Conservation (phyloP, 2,797 vertebrate genomes). For the Cossypha heuglini region DNA sequence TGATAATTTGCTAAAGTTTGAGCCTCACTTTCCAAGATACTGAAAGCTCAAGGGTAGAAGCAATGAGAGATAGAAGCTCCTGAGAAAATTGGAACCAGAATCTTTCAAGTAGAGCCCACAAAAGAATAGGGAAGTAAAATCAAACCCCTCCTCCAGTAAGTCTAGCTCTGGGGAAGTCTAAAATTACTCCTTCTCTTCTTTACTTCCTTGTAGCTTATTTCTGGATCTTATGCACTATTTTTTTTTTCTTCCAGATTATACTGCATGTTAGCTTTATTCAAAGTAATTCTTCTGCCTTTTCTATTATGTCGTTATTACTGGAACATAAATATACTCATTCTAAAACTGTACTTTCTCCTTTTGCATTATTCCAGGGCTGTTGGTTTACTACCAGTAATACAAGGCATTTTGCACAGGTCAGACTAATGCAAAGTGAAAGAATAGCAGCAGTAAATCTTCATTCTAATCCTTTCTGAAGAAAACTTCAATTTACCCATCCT, state of each 20-base stretch:
- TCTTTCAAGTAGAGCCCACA: not conserved
- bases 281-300: not conserved
- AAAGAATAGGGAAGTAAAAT: not conserved
- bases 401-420: not conserved
- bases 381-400: not conserved
- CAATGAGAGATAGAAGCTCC: not conserved
- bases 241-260: not conserved
- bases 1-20: not conserved
- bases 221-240: not conserved
- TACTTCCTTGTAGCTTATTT: constrained; percentile 25
- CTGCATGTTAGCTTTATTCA: not conserved
- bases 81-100: not conserved
- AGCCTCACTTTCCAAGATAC: not conserved
- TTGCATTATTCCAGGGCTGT: not conserved
- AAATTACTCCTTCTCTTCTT: constrained; percentile 3
- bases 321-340: not conserved
- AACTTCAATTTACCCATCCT: not conserved
- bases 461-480: not conserved
- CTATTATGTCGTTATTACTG: not conserved
- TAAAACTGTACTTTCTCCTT: not conserved
- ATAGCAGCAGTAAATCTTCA: not conserved
- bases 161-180: not conserved
- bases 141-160: not conserved
- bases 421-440: not conserved
- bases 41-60: not conserved